These are phyloP conservation scores for Sebastes cheni DNA, from an alignment of 2,797 vertebrate species.

Conservation along the genomic window DNA sequence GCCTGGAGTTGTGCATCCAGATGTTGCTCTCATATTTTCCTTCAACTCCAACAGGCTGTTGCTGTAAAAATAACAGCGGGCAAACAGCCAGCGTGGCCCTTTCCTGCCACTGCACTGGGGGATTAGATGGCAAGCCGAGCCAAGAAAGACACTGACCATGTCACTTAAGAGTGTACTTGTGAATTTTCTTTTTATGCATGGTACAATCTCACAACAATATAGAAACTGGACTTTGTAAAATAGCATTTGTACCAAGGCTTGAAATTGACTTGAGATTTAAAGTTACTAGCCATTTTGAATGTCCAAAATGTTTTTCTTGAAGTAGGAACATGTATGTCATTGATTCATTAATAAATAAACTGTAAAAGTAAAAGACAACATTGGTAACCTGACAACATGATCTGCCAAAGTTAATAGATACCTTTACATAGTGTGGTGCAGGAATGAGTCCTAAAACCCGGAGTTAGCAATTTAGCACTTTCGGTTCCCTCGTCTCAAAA, in stretches of 20 bases:
- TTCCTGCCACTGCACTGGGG: constrained; percentile 39
- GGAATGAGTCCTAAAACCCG: too few species aligned
- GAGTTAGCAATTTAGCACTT: too few species aligned
- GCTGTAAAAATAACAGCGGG: constrained; percentile 65
- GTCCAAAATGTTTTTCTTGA: background rate
- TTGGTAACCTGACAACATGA: background rate
- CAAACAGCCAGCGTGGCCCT: constrained; percentile 37
- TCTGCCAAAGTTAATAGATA: background rate
- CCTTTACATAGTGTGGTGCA: background rate
- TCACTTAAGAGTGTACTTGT: background rate
- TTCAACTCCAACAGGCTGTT: constrained; percentile 54
- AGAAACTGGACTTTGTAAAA: background rate
- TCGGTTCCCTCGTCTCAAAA: too few species aligned
- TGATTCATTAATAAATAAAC: background rate
- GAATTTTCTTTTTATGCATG: background rate
- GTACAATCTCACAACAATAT: background rate
- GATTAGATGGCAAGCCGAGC: constrained; percentile 26
- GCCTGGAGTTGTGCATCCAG: constrained; percentile 64
- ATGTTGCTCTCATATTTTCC: constrained; percentile 76
- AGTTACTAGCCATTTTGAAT: background rate
- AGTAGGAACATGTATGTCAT: background rate
- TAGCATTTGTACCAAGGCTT: background rate
- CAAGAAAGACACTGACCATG: background rate
- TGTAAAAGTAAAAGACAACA: background rate
- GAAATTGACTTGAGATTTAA: background rate